These are phyloP conservation scores for Phenacoccus solenopsis DNA, from an alignment of 1,140 invertebrate species.

Conservation along the genomic window DNA sequence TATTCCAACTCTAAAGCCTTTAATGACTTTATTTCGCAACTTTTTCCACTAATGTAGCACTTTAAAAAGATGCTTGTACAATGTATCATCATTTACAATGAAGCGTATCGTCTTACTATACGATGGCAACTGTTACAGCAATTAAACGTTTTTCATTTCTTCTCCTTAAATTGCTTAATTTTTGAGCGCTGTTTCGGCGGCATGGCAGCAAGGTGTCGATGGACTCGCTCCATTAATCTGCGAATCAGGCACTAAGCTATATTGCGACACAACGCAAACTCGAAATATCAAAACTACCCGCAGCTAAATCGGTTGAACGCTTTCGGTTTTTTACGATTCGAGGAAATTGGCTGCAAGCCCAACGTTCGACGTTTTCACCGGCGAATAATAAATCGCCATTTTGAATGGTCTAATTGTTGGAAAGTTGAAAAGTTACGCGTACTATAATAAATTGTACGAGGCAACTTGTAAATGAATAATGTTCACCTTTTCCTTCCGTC, in stretches of 20 bases:
- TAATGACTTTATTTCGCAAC: neutral
- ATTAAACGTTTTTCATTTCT: neutral
- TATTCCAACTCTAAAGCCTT: neutral
- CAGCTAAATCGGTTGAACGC: too few relatives aligned
- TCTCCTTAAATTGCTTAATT: too few relatives aligned
- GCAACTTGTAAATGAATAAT: neutral
- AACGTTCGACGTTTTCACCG: neutral
- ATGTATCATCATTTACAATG: neutral
- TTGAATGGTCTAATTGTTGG: neutral
- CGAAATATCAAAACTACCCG: too few relatives aligned
- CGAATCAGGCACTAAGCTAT: too few relatives aligned
- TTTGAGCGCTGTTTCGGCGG: too few relatives aligned
- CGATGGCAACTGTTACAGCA: constrained; percentile 1
- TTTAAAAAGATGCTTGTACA: neutral
- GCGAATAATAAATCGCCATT: neutral
- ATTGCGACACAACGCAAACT: too few relatives aligned
- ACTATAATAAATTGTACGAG: neutral
- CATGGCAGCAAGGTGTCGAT: too few relatives aligned
- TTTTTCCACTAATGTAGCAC: constrained; percentile 1
- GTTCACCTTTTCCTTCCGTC: neutral
- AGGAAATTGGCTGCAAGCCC: neutral
- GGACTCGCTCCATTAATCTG: too few relatives aligned
- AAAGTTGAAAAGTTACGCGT: neutral
- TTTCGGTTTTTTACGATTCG: too few relatives aligned
- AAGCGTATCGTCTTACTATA: neutral